Percentiles rank a stretch among this genome's conserved stretches.
phyloP scores from a whole-genome alignment of 2,888 invertebrate species.

The Monoplex corrugatus region DNA sequence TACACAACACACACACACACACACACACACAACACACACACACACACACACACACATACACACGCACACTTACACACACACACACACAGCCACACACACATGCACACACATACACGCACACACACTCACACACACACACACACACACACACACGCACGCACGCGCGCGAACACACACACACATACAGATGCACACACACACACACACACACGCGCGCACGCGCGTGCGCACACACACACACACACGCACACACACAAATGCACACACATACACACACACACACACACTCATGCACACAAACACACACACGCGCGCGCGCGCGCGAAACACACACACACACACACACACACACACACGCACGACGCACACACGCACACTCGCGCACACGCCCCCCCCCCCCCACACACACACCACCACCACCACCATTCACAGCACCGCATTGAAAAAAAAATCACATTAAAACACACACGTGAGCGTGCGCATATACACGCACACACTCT shows the following conservation, averaged over 20 bases:
- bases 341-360: not conserved
- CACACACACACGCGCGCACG: not conserved
- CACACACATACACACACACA: conserved; percentile 18
- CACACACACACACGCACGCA: not conserved
- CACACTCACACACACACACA: not conserved
- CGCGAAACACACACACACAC: not conserved
- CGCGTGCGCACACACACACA: not conserved
- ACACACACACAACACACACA: no score
- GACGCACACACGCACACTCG: not conserved
- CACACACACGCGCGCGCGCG: not conserved
- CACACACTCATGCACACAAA: not conserved
- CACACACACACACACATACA: no score
- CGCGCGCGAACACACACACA: not conserved
- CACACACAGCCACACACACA: no score
- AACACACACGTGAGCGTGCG: no score
- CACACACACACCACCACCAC: not conserved
- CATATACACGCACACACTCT: no score
- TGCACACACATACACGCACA: no score
- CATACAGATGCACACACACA: no score
- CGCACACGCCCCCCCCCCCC: not conserved
- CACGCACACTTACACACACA: no score
- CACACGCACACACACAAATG: not conserved
- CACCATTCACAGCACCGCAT: no score
- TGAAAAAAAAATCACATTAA: no score
- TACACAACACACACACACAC: no score